Evolutionary conservation across 2,113 vertebrate species (phyloP).

Genomic region (Cardinalis cardinalis): DNA sequence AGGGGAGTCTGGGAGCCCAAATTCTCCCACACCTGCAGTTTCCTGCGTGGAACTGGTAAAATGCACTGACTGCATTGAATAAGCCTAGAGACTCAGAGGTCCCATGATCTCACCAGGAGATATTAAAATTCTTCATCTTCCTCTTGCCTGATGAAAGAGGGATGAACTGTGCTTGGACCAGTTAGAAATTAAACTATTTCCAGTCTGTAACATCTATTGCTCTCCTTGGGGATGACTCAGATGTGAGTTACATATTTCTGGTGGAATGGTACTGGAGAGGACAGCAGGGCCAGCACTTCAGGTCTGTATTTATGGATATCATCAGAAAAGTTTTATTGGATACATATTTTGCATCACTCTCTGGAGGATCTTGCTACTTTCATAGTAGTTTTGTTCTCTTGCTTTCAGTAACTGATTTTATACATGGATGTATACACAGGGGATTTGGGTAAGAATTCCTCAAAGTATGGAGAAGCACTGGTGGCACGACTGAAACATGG

Average conservation of each 20-base stretch:
- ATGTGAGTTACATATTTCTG: slow-evolving; percentile 11
- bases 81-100: neutral
- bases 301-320: slow-evolving; percentile 44
- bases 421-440: neutral
- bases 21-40: neutral
- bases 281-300: slow-evolving; percentile 38
- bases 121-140: slow-evolving; percentile 43
- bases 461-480: neutral
- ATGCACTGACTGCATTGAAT: neutral
- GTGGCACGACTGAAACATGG: too few species aligned
- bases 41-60: neutral
- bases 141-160: slow-evolving; percentile 1
- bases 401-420: neutral
- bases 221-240: slow-evolving; percentile 54
- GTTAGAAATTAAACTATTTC: slow-evolving; percentile 49
- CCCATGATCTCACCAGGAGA: neutral
- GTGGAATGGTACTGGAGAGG: slow-evolving; percentile 9
- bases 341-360: slow-evolving; percentile 39
- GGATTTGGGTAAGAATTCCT: neutral
- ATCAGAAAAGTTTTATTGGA: slow-evolving; percentile 49
- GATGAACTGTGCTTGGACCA: neutral
- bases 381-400: neutral
- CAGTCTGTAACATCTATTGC: slow-evolving; percentile 44
- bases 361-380: neutral
- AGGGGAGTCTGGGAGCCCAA: neutral